These are phyloP conservation scores for Coelinius sp. DNA, from an alignment of 2,888 invertebrate genomes.

Conservation along the genomic window DNA sequence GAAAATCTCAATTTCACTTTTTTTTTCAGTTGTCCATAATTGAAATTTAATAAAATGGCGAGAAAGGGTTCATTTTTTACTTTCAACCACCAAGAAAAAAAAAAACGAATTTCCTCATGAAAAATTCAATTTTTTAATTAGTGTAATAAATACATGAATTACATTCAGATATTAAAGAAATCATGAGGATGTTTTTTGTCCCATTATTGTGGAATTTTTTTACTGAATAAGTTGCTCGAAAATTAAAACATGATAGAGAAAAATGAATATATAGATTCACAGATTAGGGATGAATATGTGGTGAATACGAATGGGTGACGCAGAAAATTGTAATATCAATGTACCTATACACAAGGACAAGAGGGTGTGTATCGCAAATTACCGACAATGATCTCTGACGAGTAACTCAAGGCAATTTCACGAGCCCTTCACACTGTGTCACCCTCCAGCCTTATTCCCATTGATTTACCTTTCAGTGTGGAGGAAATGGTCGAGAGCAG, in stretches of 20 bases:
- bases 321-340: constrained; percentile 25
- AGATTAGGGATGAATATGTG: constrained; percentile 9
- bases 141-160: too few relatives aligned
- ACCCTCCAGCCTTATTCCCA: constrained; percentile 54
- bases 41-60: too few relatives aligned
- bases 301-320: not conserved
- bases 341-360: constrained; percentile 25
- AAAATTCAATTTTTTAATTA: too few relatives aligned
- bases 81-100: too few relatives aligned
- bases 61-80: too few relatives aligned
- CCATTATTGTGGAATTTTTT: too few relatives aligned
- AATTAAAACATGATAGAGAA: not conserved
- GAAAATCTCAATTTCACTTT: too few relatives aligned
- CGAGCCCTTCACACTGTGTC: constrained; percentile 33
- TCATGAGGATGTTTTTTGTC: too few relatives aligned
- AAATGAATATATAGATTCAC: constrained; percentile 22
- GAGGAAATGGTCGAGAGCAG: constrained; percentile 47
- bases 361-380: constrained; percentile 45
- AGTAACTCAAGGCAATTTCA: constrained; percentile 46
- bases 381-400: constrained; percentile 52
- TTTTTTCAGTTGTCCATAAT: too few relatives aligned
- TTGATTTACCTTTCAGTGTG: constrained; percentile 51
- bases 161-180: too few relatives aligned
- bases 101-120: too few relatives aligned
- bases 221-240: not conserved